These are phyloP conservation scores for Sceloporus tristichus DNA, from an alignment of 2,113 vertebrate genomes.

Conservation along the genomic window DNA sequence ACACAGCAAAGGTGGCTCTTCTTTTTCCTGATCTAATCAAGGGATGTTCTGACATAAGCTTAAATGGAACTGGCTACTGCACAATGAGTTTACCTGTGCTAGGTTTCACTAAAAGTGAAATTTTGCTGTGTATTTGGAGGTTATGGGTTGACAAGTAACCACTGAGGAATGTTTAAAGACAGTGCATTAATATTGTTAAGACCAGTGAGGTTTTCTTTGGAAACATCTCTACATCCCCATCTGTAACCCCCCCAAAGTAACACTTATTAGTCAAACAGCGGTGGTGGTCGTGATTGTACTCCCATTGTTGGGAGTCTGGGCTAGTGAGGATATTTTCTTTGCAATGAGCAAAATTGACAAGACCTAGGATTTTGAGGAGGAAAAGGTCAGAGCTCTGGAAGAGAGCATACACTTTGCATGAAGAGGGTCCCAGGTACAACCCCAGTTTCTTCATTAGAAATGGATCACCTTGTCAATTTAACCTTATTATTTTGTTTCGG, in stretches of 20 bases:
- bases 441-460: not conserved
- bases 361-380: not conserved
- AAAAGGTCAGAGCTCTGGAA: not conserved
- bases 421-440: not conserved
- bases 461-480: not conserved
- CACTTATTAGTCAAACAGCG: not conserved
- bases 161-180: not conserved
- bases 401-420: not conserved
- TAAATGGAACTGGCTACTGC: constrained; percentile 11
- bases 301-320: not conserved
- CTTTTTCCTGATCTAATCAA: not conserved
- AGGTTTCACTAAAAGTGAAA: not conserved
- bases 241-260: not conserved
- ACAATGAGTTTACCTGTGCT: not conserved
- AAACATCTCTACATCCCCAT: not conserved
- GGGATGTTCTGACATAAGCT: constrained; percentile 21
- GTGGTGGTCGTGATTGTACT: too few species aligned
- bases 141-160: not conserved
- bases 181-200: not conserved
- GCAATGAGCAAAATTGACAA: not conserved
- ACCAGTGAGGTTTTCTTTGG: not conserved
- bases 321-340: not conserved
- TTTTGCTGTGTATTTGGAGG: not conserved
- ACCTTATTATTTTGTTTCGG: not conserved
- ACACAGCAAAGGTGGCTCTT: not conserved